Evolutionary conservation across 2,888 invertebrate genomes (phyloP), one percentile per base, ranked within the genome.

Genomic region (Chalcosyrphus nemorum): DNA sequence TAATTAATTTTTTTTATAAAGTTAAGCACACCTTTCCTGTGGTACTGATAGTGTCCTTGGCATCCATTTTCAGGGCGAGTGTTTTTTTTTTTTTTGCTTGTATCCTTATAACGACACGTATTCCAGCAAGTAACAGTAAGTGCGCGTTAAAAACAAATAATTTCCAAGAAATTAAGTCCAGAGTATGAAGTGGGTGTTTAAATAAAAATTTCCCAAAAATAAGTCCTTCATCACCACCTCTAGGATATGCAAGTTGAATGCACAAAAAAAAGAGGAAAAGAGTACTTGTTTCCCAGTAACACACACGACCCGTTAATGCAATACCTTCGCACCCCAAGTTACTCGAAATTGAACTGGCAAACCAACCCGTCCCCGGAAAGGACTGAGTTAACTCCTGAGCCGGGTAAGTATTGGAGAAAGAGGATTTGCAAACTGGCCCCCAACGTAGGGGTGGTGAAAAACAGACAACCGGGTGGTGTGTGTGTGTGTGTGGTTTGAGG

Each of bases 321-420:
- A 24, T 57, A 80, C 70, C 68, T 75, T 80, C 38, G 74, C 21
- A 84, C 68, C 80, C 61, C 74, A 75, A 74, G 84, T 84, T 65
- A 65, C 74, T 70, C 68, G 52, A 32, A 84, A 75, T 70, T 50
- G 70, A 74, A 84, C 84, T 84, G 84, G 38, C 68, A 70, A 80
- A 57, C 57, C 70, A 80, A 65, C 80, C 84, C 72, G 65, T 78
- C 52, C 71, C 74, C 68, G 57, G 45, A 80, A 84, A 80, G 80
- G 74, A 80, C 80, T 65, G 74, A 84, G 84, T 84, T 80, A 32
- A 80, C 84, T 80, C 84, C 80, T 59, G 84, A 84, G 70, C 65
- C 70, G 74, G 80, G 65, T 57, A 32, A 54, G 66, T 61, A 72
- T 72, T 54, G 54, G 38, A 68, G 59, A 75, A 63, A 75, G 56